These are phyloP conservation scores for Drosophila tanythrix DNA, from an alignment of 2,888 invertebrate genomes.

Conservation along the genomic window DNA sequence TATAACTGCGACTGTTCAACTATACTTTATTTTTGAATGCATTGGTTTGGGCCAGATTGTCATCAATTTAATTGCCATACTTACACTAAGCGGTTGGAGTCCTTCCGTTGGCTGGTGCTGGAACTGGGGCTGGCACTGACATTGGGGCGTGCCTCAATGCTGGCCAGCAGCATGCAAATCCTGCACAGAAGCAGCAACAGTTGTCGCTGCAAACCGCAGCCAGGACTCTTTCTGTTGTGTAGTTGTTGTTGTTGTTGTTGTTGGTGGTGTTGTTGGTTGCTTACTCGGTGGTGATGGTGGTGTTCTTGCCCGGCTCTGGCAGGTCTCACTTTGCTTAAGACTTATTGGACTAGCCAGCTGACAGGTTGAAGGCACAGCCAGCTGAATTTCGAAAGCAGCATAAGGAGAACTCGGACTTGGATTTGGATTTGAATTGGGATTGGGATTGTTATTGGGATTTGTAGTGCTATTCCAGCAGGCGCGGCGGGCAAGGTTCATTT, in stretches of 20 bases:
- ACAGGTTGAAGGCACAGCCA: constrained; percentile 21
- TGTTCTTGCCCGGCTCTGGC: constrained; percentile 1
- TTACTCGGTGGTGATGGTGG: constrained; percentile 52
- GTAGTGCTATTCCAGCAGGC: constrained; percentile 87
- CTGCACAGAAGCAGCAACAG: constrained; percentile 62
- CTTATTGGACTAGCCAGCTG: constrained; percentile 48
- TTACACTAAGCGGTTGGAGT: constrained; percentile 60
- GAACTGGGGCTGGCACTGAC: constrained; percentile 46
- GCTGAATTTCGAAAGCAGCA: constrained; percentile 69
- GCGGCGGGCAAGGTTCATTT: constrained; percentile 89
- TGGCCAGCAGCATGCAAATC: constrained; percentile 75
- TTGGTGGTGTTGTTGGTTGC: constrained; percentile 18
- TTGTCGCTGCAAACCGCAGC: constrained; percentile 39
- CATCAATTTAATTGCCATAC: constrained; percentile 44
- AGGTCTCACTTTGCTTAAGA: constrained; percentile 43
- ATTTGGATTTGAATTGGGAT: constrained; percentile 2
- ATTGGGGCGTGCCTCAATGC: constrained; percentile 83
- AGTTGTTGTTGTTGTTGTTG: constrained; percentile 41
- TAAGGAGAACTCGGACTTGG: constrained; percentile 30
- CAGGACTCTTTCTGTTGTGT: constrained; percentile 12
- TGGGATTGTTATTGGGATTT: constrained; percentile 1
- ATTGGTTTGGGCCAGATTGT: not conserved
- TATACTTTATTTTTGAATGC: not conserved
- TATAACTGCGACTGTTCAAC: not conserved
- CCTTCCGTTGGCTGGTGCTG: constrained; percentile 29